Evolutionary conservation across 2,888 invertebrate genomes (phyloP), one percentile per base, ranked within the genome.

Genomic region (Papilio elwesi): DNA sequence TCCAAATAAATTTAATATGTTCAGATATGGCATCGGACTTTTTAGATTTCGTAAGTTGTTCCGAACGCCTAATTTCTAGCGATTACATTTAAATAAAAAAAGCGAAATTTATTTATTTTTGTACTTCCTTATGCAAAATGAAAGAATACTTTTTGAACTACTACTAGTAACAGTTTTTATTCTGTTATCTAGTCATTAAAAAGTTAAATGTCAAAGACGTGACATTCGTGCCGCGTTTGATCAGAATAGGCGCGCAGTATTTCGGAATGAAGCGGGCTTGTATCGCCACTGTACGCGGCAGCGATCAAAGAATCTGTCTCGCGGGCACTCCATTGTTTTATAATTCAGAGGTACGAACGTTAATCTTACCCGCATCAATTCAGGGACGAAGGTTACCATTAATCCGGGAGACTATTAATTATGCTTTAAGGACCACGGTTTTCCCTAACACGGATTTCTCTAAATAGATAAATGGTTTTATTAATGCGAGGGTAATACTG

Each of bases 361-460:
- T 52, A 70, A 51, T 72, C 63, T 72, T 43, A 63, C 73, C 74
- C 75, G 73, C 73, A 74, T 76, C 75, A 73, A 71, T 74, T 76
- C 72, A 75, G 78, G 77, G 74, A 76, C 77, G 68, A 77, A 81
- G 78, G 79, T 78, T 77, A 79, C 79, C 79, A 82, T 83, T 83
- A 83, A 81, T 82, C 81, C 79, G 72, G 75, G 77, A 78, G 78
- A 81, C 84, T 83, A 85, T 84, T 83, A 83, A 85, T 84, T 85
- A 84, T 79, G 82, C 81, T 79, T 79, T 78, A 79, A 80, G 82
- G 79, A 78, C 77, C 78, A 73, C 71, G 72, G 70, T 59, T 73
- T 66, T 70, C 64, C 66, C 64, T 59, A 51, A 72, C 68, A 64
- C 55, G 73, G 63, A 57, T 57, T 68, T 63, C 64, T 43, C 64